These are phyloP conservation scores for Drosophila arizonae DNA, from an alignment of 1,140 invertebrate species.

Conservation along the genomic window DNA sequence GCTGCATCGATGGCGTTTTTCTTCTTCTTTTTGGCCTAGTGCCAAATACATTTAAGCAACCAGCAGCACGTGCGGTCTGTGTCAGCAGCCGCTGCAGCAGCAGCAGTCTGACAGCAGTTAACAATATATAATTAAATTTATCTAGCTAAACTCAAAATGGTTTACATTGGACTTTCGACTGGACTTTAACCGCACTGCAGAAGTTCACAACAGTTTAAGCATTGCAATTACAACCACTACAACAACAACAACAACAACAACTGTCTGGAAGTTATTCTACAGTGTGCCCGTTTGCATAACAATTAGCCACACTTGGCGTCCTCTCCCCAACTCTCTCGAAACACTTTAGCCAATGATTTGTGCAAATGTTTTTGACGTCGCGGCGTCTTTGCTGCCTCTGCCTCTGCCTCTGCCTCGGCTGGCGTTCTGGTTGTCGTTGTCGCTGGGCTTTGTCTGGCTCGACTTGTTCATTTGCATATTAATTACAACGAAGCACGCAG, in stretches of 20 bases:
- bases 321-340: conserved; percentile 28
- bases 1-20: conserved; percentile 50
- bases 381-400: no score
- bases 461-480: conserved; percentile 67
- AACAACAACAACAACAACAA: conserved; percentile 12
- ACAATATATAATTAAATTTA: conserved; percentile 70
- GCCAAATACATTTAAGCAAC: conserved; percentile 43
- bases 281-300: conserved; percentile 62
- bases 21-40: conserved; percentile 24
- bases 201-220: conserved; percentile 40
- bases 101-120: conserved; percentile 30
- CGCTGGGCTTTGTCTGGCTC: conserved; percentile 40
- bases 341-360: conserved; percentile 67
- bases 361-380: conserved; percentile 67
- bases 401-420: no score
- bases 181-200: conserved; percentile 33
- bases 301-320: conserved; percentile 46
- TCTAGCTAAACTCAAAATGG: not conserved
- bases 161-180: conserved; percentile 14
- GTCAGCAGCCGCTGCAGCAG: conserved; percentile 4
- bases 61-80: conserved; percentile 41
- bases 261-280: conserved; percentile 22
- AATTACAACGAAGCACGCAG: conserved; percentile 65
- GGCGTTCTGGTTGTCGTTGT: conserved; percentile 3
- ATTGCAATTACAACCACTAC: conserved; percentile 32